Percentiles rank a stretch among this genome's conserved stretches.
Conservation (phyloP, 2,888 invertebrate species). For the Callyntrura sp. region DNA sequence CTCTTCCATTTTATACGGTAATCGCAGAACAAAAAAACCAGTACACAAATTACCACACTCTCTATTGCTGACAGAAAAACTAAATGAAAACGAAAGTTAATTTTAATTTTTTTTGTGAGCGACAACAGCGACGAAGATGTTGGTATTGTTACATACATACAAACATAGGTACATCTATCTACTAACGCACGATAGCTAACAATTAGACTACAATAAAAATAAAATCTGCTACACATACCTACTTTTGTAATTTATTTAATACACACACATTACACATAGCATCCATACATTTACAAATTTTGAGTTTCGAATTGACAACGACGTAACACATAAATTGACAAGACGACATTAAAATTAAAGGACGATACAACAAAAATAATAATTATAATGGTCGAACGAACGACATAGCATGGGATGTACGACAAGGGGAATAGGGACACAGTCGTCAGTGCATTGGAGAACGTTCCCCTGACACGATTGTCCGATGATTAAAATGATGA, state of each 20-base stretch:
- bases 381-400: not conserved
- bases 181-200: not conserved
- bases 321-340: constrained; percentile 3
- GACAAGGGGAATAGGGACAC: not conserved
- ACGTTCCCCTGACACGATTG: constrained; percentile 20
- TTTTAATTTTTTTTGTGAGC: constrained; percentile 28
- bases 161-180: too few relatives aligned
- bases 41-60: not conserved
- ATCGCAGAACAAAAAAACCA: constrained; percentile 4
- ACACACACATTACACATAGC: not conserved
- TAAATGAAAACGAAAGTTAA: constrained; percentile 57
- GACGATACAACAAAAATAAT: not conserved
- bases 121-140: not conserved
- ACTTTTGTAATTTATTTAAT: not conserved
- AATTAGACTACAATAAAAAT: not conserved
- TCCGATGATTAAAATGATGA: constrained; percentile 13
- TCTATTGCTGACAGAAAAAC: not conserved
- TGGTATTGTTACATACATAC: too few relatives aligned
- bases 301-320: not conserved
- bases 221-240: not conserved
- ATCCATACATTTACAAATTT: not conserved
- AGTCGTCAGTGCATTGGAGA: not conserved
- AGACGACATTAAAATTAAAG: not conserved
- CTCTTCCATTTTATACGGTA: not conserved
- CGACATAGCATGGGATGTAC: too few relatives aligned